These are phyloP conservation scores for Pelobates fuscus DNA, from an alignment of 2,113 vertebrate genomes.

Conservation along the genomic window DNA sequence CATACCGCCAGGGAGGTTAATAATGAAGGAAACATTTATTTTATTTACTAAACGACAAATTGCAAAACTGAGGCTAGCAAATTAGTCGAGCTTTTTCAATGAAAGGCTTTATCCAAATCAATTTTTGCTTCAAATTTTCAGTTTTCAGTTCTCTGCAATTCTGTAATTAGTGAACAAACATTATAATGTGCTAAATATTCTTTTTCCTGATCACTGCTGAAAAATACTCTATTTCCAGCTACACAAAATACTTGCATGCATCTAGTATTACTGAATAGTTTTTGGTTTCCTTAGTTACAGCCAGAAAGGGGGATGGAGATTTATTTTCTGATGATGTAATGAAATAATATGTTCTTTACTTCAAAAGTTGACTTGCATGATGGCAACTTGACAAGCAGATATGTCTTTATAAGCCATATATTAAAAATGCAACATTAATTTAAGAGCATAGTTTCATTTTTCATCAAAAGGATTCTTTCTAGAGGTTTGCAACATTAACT, in stretches of 20 bases:
- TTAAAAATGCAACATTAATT: constrained; percentile 20
- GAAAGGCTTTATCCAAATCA: too few relatives aligned
- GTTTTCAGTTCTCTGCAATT: too few relatives aligned
- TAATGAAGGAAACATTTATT: too few relatives aligned
- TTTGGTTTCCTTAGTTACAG: constrained; percentile 46
- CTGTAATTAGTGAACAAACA: too few relatives aligned
- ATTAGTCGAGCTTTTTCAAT: too few relatives aligned
- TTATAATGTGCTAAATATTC: too few relatives aligned
- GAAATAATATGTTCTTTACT: background rate
- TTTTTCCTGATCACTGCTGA: background rate
- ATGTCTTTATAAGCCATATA: constrained; percentile 21
- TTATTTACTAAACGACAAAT: too few relatives aligned
- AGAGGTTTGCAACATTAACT: constrained; percentile 37
- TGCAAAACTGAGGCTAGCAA: too few relatives aligned
- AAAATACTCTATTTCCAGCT: background rate
- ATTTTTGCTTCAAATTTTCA: too few relatives aligned
- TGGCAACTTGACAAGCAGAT: constrained; percentile 17
- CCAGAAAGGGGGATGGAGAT: constrained; percentile 7
- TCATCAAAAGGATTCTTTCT: constrained; percentile 36
- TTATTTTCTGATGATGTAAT: constrained; percentile 5
- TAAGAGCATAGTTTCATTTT: constrained; percentile 11
- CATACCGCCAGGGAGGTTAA: too few relatives aligned
- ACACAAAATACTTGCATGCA: constrained; percentile 1
- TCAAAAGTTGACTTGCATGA: constrained; percentile 11
- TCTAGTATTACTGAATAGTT: background rate